Conservation (phyloP, 2,888 invertebrate species). For the Choristoneura rosaceana region DNA sequence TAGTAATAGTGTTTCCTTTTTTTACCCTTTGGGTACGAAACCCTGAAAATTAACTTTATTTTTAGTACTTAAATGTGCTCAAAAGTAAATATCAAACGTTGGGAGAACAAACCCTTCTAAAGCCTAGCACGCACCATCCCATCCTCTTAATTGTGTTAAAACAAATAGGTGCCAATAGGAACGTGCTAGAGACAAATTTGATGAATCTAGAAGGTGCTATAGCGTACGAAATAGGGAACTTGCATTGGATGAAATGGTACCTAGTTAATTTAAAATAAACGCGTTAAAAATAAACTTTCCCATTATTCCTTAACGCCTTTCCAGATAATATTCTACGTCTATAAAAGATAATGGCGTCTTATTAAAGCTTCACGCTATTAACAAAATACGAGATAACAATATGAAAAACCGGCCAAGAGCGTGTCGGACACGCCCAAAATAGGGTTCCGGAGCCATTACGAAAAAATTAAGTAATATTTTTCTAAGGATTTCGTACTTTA, state of each 20-base stretch:
- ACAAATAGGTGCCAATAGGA: background rate
- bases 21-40: no score
- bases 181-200: slow-evolving; percentile 2
- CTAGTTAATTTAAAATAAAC: background rate
- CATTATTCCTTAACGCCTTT: slow-evolving; percentile 23
- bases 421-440: no score
- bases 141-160: slow-evolving; percentile 9
- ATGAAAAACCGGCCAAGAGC: no score
- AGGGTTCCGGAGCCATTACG: no score
- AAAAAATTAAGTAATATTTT: no score
- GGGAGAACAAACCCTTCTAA: background rate
- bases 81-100: background rate
- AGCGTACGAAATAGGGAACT: background rate
- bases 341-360: slow-evolving; percentile 40
- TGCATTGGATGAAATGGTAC: background rate
- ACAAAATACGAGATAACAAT: slow-evolving; percentile 45
- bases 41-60: no score
- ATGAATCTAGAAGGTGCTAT: background rate
- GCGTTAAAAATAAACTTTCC: slow-evolving; percentile 31
- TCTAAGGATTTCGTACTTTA: no score
- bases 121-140: background rate
- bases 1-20: no score
- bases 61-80: no score
- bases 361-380: slow-evolving; percentile 37
- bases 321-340: slow-evolving; percentile 38